Base-by-base conservation (phyloP, 2,888 invertebrate species). In the Sturmia bella region DNA sequence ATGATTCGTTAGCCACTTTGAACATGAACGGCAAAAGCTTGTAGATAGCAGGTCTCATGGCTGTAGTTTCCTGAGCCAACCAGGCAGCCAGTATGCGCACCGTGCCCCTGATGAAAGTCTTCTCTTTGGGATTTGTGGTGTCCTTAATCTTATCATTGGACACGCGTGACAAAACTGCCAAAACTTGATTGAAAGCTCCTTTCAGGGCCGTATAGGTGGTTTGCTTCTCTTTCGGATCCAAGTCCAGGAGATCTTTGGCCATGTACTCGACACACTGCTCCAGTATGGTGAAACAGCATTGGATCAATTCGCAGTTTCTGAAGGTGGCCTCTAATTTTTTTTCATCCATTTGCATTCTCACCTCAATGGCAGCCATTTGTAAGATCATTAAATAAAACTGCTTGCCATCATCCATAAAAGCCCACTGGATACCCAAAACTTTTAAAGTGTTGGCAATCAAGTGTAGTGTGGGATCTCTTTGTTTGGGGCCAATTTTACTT, bases 271-370 rank as follows among this genome's bases (percentile, higher is more conserved):
- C 93, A 21, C 95, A 95, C 39, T 95, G 91, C 88, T 97, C 97
- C 80, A 97, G 91, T 68, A 96, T 95, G 68, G 94, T 93, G 86
- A 96, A 97, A 87, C 97, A 97, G 61, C 96, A 93, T 9, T 95
- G 95, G n/a, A 97, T 93, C 56, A 97, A 91, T 83, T 96, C 95
- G 59, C 94, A 94, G 89, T 96, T 95, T 52, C 93, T 92, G 89
- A 94, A 93, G 1, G 96, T 95, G 87, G 96, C 93, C 89, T 96
- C 95, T 85, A 97, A 92, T 87, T 94, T 95, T 87, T 95, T 95
- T 84, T 97, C 96, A 88, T 98, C 98, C 83, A 98, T 92, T 85
- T 97, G 96, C 97, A 98, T 98, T 87, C 98, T 94, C 1, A 98
- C 95, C 93, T 98, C 98, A 88, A 98, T 96, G 63, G 97, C 96